Evolutionary conservation across 1,140 invertebrate species (phyloP).

Genomic region (Drosophila guanche): DNA sequence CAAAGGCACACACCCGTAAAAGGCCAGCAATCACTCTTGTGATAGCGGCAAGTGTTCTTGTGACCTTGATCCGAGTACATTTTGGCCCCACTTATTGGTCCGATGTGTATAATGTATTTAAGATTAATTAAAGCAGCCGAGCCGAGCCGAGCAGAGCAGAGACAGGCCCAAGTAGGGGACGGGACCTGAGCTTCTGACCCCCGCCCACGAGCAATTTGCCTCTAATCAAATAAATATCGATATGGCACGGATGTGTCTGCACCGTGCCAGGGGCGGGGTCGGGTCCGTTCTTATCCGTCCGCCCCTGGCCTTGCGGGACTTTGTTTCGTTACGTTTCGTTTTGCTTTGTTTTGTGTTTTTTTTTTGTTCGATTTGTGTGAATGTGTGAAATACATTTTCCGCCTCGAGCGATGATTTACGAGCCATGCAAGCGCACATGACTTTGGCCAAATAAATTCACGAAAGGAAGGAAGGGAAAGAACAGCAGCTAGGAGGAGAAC

Average conservation of each 20-base stretch:
- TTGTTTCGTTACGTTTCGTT: background rate
- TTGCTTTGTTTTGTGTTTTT: constrained; percentile 14
- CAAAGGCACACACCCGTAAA: constrained; percentile 7
- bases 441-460: constrained; percentile 48
- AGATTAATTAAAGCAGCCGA: constrained; percentile 71
- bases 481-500: constrained; percentile 4
- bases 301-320: no score
- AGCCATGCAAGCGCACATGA: constrained; percentile 28
- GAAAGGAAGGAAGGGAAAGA: constrained; percentile 31
- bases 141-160: constrained; percentile 47
- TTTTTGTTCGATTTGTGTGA: constrained; percentile 11
- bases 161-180: constrained; percentile 16
- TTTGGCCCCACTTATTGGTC: constrained; percentile 43
- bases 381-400: constrained; percentile 39
- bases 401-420: constrained; percentile 41
- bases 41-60: constrained; percentile 21
- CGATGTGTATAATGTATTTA: constrained; percentile 48
- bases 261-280: background rate
- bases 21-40: constrained; percentile 37
- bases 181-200: constrained; percentile 26
- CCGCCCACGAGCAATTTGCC: constrained; percentile 31
- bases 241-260: constrained; percentile 13
- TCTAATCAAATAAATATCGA: constrained; percentile 56
- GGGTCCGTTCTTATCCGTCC: background rate
- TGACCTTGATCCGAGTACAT: constrained; percentile 47